Evolutionary conservation across 2,797 vertebrate species (phyloP).

Genomic region (Neopelma chrysocephalum): DNA sequence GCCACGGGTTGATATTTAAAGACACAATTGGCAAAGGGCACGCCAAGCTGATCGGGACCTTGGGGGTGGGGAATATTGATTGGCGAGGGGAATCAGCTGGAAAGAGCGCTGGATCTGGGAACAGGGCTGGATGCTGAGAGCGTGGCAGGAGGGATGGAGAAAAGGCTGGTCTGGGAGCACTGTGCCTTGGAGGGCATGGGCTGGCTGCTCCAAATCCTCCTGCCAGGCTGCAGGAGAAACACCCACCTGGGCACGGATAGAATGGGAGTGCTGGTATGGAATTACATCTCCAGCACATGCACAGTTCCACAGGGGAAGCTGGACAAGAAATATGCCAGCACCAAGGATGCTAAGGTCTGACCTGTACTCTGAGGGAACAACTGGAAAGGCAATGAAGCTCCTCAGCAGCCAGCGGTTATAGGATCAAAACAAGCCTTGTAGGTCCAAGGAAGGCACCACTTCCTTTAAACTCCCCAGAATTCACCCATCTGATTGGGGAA

Average conservation of each 20-base stretch:
- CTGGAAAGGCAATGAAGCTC: not conserved
- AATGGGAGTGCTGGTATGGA: not conserved
- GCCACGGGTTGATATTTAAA: slow-evolving; percentile 39
- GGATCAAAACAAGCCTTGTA: not conserved
- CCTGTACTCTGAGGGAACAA: not conserved
- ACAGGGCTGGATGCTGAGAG: not conserved
- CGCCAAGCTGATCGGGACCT: not conserved
- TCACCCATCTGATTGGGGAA: not conserved
- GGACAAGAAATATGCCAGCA: not conserved
- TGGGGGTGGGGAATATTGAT: not conserved
- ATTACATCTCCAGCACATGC: not conserved
- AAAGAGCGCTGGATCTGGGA: not conserved
- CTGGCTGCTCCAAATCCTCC: not conserved
- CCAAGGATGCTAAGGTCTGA: not conserved
- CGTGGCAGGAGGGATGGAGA: not conserved
- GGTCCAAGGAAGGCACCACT: not conserved
- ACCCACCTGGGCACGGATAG: not conserved
- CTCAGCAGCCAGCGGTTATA: not conserved
- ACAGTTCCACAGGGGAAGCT: not conserved
- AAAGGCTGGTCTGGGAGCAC: not conserved
- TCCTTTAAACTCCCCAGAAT: not conserved
- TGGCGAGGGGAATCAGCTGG: not conserved
- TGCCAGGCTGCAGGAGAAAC: not conserved
- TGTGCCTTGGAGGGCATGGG: not conserved
- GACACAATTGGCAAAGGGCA: slow-evolving; percentile 55